Evolutionary conservation across 2,888 invertebrate genomes (phyloP).

Genomic region (Lobophora halterata): DNA sequence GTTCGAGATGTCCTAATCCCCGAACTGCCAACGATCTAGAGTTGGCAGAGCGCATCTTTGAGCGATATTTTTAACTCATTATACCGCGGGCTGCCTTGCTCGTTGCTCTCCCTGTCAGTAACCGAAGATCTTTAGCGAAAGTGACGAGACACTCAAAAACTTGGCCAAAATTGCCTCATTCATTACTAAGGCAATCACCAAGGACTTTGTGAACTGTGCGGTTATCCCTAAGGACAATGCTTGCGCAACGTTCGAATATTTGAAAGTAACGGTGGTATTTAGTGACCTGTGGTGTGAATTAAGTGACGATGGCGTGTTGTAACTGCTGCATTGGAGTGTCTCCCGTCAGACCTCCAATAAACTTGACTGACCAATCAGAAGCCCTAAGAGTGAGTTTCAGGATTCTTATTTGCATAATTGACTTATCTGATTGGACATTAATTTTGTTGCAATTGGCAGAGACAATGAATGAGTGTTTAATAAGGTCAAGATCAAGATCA

Average conservation of each 20-base stretch:
- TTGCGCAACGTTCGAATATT: slow-evolving; percentile 59
- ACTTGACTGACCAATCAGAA: slow-evolving; percentile 86
- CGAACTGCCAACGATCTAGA: slow-evolving; percentile 55
- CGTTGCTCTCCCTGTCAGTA: slow-evolving; percentile 69
- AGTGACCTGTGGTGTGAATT: slow-evolving; percentile 46
- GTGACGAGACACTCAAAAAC: slow-evolving; percentile 56
- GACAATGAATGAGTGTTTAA: slow-evolving; percentile 10
- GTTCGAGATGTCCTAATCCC: slow-evolving; percentile 70
- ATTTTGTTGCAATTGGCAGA: slow-evolving; percentile 14
- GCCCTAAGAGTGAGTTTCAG: slow-evolving; percentile 85
- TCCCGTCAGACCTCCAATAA: slow-evolving; percentile 89
- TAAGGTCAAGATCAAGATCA: slow-evolving; percentile 19
- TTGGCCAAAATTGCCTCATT: slow-evolving; percentile 41
- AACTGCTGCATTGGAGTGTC: slow-evolving; percentile 84
- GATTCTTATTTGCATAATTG: slow-evolving; percentile 2
- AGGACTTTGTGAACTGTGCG: slow-evolving; percentile 23
- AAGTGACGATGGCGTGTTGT: slow-evolving; percentile 81
- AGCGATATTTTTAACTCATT: slow-evolving; percentile 81
- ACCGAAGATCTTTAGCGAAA: slow-evolving; percentile 64
- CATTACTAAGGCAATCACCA: slow-evolving; percentile 34
- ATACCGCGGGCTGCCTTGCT: slow-evolving; percentile 69
- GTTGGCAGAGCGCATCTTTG: slow-evolving; percentile 78
- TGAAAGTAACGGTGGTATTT: slow-evolving; percentile 50
- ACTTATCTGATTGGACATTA: slow-evolving; percentile 9
- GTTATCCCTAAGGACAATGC: slow-evolving; percentile 36